Evolutionary conservation across 2,113 vertebrate genomes (phyloP).

Genomic region (Caranx ignobilis): DNA sequence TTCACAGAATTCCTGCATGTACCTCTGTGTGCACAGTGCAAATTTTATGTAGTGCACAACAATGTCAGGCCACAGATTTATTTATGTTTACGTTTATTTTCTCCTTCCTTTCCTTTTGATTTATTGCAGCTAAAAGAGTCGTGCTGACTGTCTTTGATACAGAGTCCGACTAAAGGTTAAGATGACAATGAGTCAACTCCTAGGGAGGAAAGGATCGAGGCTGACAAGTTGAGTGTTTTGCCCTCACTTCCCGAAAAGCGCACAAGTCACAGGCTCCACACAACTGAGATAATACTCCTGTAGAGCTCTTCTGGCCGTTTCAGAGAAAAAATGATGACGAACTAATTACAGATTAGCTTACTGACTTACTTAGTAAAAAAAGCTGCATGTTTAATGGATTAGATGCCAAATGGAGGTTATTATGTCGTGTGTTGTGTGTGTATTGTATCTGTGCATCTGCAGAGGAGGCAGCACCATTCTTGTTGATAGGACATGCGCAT

Average conservation of each 20-base stretch:
- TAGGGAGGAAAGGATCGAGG: conserved; percentile 59
- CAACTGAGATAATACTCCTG: not conserved
- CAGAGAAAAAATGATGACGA: not conserved
- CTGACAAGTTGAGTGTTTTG: conserved; percentile 73
- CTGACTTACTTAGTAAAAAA: not conserved
- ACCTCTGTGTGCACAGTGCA: not conserved
- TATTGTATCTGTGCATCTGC: not conserved
- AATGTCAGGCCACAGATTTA: conserved; percentile 5
- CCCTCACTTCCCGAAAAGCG: conserved; percentile 65
- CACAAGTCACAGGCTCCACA: conserved; percentile 45
- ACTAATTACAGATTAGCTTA: not conserved
- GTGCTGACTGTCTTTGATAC: conserved; percentile 20
- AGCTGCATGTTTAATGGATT: not conserved
- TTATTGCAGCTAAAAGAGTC: conserved; percentile 53
- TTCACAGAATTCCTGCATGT: not conserved
- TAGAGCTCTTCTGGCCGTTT: not conserved
- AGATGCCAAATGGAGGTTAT: not conserved
- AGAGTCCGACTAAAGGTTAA: conserved; percentile 52
- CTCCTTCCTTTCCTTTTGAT: conserved; percentile 49
- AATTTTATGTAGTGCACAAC: conserved; percentile 14
- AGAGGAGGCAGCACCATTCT: not conserved
- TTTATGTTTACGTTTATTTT: conserved; percentile 21
- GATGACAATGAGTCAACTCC: conserved; percentile 63
- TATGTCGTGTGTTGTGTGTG: not conserved
- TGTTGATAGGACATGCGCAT: not conserved